Evolutionary conservation across 2,888 invertebrate species (phyloP), one percentile per base, ranked within the genome.

Genomic region (Trachelus stipa): DNA sequence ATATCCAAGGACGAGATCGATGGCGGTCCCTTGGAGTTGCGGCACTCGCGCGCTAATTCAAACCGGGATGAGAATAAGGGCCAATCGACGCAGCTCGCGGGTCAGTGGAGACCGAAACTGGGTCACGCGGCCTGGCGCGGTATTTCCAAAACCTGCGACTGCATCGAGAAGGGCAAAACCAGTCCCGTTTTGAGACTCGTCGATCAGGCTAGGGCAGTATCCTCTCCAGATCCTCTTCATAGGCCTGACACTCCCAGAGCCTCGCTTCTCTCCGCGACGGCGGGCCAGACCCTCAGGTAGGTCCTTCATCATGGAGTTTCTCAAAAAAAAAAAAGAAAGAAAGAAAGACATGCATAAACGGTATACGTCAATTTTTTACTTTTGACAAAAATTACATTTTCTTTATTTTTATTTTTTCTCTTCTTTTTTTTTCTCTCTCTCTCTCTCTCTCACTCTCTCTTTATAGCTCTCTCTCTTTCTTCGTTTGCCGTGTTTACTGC

Each of bases 151-250:
- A 91, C 91, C 35, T 91, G 88, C 82, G 90, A 91, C 76, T 91
- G 88, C 79, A 90, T 91, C 79, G 90, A 90, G 77, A 88, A 89
- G 77, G 88, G 86, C 33, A 87, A 89, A 69, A 88, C 85, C 12
- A 90, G 90, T 68, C 91, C 91, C 37, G 87, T 91, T 73, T 84
- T 91, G 77, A 84, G 86, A 81, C 81, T 91, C 75, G 87, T 84
- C 69, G 90, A 91, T 80, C 91, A 91, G 78, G 89, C 92, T 77
- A 88, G 92, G 81, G 92, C 92, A 78, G 91, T 92, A 3, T 92
- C 92, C 87, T 92, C 92, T 79, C 92, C 92, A 77, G 92, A 92
- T 88, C 91, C 92, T 81, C 89, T 92, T 81, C 92, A 92, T 84
- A 91, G 90, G 87, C 90, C 90, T 82, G 91, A 91, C 83, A 89